Percentiles rank a stretch among this genome's conserved stretches.
phyloP scores from a whole-genome alignment of 2,888 invertebrate species.

The Lomographa bimaculata region DNA sequence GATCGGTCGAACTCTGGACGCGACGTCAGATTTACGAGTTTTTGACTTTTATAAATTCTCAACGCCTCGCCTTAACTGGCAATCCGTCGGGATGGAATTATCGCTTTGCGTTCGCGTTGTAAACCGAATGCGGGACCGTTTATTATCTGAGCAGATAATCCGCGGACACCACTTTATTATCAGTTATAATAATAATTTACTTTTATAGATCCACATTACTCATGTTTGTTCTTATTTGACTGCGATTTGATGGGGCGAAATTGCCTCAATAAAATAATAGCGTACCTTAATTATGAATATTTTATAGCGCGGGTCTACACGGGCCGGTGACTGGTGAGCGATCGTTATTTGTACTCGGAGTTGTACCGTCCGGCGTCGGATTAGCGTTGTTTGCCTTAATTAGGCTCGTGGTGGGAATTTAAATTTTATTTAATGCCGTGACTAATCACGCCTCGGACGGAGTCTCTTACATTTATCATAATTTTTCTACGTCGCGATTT shows the following conservation, averaged over 20 bases:
- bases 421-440: conserved; percentile 73
- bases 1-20: conserved; percentile 45
- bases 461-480: conserved; percentile 75
- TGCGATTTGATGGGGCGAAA: conserved; percentile 69
- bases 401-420: conserved; percentile 59
- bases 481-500: conserved; percentile 82
- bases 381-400: conserved; percentile 67
- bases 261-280: conserved; percentile 73
- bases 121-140: conserved; percentile 68
- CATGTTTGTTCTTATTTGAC: conserved; percentile 80
- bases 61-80: conserved; percentile 73
- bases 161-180: conserved; percentile 80
- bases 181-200: conserved; percentile 82
- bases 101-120: conserved; percentile 67
- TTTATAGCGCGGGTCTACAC: conserved; percentile 42
- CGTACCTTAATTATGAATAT: conserved; percentile 56
- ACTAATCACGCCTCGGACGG: conserved; percentile 62
- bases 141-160: conserved; percentile 77
- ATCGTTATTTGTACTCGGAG: conserved; percentile 53
- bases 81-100: conserved; percentile 69
- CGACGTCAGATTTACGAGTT: conserved; percentile 67
- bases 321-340: conserved; percentile 38
- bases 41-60: conserved; percentile 78
- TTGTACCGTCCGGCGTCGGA: conserved; percentile 48
- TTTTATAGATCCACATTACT: conserved; percentile 80